phyloP scores from a whole-genome alignment of 2,113 vertebrate species.

The Odocoileus virginianus region DNA sequence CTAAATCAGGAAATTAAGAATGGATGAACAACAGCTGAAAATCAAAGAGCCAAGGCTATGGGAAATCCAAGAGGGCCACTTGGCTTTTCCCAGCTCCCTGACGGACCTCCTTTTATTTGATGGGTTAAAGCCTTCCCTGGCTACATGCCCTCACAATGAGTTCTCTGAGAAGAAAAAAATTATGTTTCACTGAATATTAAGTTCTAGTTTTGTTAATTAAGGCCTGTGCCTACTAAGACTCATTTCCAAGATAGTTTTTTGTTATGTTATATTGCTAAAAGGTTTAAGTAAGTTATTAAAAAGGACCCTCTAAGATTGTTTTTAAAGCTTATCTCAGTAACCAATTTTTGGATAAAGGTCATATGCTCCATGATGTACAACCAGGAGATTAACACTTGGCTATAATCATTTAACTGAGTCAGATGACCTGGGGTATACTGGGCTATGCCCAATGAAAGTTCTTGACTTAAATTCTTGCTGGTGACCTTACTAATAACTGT shows the following conservation, averaged over 20 bases:
- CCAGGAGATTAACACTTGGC: background rate
- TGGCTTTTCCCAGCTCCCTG: background rate
- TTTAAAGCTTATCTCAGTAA: background rate
- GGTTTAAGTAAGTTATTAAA: background rate
- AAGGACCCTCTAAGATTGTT: background rate
- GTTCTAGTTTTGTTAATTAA: background rate
- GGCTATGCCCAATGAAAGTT: background rate
- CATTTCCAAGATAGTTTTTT: background rate
- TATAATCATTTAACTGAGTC: background rate
- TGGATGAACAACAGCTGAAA: background rate
- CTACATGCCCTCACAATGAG: background rate
- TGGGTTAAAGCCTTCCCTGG: background rate
- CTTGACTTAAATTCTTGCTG: background rate
- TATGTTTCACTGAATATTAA: background rate
- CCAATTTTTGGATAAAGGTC: background rate
- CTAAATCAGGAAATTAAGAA: background rate
- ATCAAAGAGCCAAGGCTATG: background rate
- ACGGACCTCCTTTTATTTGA: background rate
- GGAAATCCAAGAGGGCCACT: background rate
- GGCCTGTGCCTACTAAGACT: background rate
- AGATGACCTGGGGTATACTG: background rate
- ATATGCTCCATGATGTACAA: background rate
- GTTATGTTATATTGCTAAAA: background rate
- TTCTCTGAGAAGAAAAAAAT: background rate
- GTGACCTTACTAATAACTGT: background rate